Evolutionary conservation across 2,888 invertebrate species (phyloP).

Genomic region (Dascillus cervinus): DNA sequence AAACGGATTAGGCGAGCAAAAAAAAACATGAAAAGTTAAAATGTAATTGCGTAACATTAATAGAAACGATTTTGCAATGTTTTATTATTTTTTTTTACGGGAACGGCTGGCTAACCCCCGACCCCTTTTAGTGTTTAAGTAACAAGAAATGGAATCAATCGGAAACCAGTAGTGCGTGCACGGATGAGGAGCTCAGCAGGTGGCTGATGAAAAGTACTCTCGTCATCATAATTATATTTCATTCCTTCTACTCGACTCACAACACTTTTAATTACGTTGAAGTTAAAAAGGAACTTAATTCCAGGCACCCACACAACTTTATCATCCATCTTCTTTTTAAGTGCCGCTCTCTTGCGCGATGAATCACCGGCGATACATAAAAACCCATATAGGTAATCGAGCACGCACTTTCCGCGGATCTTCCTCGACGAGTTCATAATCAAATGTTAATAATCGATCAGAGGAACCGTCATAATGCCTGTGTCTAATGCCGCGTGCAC

Average conservation of each 20-base stretch:
- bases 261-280: conserved; percentile 35
- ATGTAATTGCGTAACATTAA: no score
- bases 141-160: no score
- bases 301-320: conserved; percentile 19
- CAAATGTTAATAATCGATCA: conserved; percentile 20
- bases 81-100: no score
- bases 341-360: conserved; percentile 11
- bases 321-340: conserved; percentile 6
- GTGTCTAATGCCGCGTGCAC: conserved; percentile 6
- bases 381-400: no score
- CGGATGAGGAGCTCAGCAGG: conserved; percentile 29
- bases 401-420: conserved; percentile 14
- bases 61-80: no score
- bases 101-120: no score
- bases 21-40: no score
- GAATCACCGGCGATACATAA: conserved; percentile 10
- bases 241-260: conserved; percentile 30
- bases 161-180: conserved; percentile 17
- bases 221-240: conserved; percentile 37
- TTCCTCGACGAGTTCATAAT: conserved; percentile 16
- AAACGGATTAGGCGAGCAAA: no score
- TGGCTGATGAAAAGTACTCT: conserved; percentile 35
- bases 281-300: conserved; percentile 30
- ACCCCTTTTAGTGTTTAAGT: no score
- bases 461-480: conserved; percentile 10